Conservation (phyloP, 2,888 invertebrate species). For the Pegoplata infirma region DNA sequence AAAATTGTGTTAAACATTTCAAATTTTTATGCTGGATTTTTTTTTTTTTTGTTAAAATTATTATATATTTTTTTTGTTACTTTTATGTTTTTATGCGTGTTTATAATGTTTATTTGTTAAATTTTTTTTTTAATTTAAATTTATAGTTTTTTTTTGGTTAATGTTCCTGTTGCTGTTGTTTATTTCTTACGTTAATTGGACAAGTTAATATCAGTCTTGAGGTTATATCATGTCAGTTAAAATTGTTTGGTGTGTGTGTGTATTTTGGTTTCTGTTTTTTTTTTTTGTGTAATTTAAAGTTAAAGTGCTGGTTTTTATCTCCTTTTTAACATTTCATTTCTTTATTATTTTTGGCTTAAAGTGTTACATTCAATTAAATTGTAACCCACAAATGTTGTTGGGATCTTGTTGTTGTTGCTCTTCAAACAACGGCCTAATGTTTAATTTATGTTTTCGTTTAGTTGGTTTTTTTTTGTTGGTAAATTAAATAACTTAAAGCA, state of each 20-base stretch:
- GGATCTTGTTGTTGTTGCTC: no score
- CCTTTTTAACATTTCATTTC: not conserved
- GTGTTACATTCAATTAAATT: conserved; percentile 38
- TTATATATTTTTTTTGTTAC: conserved; percentile 7
- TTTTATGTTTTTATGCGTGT: conserved; percentile 17
- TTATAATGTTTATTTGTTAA: conserved; percentile 44
- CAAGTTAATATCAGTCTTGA: conserved; percentile 58
- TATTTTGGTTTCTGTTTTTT: not conserved
- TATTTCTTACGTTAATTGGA: conserved; percentile 62
- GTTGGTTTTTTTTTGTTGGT: not conserved
- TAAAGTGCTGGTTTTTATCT: conserved; percentile 5
- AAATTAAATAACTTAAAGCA: not conserved
- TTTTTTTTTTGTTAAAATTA: conserved; percentile 9
- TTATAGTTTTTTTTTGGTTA: conserved; percentile 24
- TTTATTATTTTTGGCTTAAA: conserved; percentile 1
- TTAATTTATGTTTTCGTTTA: not conserved
- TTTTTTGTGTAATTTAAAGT: not conserved
- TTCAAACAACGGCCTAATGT: not conserved
- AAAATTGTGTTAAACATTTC: not conserved
- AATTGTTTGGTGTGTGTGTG: no score
- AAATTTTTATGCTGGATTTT: conserved; percentile 6
- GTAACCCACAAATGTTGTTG: conserved; percentile 15
- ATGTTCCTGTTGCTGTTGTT: not conserved
- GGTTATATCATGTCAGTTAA: conserved; percentile 52
- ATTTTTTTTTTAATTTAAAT: conserved; percentile 36